Evolutionary conservation across 1,140 invertebrate species (phyloP).

Genomic region (Popillia japonica): DNA sequence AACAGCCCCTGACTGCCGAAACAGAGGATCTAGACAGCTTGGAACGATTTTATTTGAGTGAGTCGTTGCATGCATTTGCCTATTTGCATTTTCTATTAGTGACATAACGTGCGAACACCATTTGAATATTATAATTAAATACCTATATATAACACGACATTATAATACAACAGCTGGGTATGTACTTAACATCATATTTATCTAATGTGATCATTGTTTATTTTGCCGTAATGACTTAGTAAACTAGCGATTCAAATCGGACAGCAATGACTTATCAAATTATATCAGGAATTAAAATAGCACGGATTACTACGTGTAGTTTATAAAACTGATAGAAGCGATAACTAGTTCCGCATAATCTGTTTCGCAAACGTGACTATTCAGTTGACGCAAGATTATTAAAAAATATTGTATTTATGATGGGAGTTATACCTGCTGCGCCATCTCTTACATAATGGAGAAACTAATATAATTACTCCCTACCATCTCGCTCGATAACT

Average conservation of each 20-base stretch:
- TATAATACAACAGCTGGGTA: constrained; percentile 4
- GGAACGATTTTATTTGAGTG: constrained; percentile 36
- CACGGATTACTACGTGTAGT: not conserved
- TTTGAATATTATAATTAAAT: constrained; percentile 29
- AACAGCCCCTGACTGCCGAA: not conserved
- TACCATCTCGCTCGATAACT: not conserved
- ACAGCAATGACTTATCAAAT: constrained; percentile 34
- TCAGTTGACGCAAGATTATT: not conserved
- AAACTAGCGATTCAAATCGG: constrained; percentile 1
- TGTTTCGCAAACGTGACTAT: not conserved
- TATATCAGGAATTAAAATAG: constrained; percentile 32
- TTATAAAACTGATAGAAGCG: not conserved
- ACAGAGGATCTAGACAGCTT: constrained; percentile 25
- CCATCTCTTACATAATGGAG: not conserved
- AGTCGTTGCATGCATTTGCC: constrained; percentile 13
- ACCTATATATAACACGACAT: constrained; percentile 25
- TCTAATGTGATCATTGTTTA: constrained; percentile 30
- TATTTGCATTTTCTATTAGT: constrained; percentile 31
- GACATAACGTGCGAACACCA: constrained; percentile 17
- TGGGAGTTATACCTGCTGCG: not conserved
- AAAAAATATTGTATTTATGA: not conserved
- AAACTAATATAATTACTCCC: not conserved
- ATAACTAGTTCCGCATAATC: constrained; percentile 2
- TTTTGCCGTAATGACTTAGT: constrained; percentile 24
- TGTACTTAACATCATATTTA: constrained; percentile 27